These are phyloP conservation scores for Caenorhabditis remanei DNA, from an alignment of 1,140 invertebrate genomes.

Conservation along the genomic window DNA sequence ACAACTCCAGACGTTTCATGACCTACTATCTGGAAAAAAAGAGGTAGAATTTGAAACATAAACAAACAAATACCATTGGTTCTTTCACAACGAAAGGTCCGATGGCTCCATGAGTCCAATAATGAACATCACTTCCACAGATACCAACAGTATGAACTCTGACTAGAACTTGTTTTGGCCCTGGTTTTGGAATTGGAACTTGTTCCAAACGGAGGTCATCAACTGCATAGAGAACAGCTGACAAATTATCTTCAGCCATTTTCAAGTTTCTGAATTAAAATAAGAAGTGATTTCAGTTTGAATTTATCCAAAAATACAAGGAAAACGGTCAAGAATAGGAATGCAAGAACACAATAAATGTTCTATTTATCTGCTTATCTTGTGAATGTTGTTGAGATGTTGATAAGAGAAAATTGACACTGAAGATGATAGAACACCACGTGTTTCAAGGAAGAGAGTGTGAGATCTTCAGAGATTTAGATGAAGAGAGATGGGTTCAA, in stretches of 20 bases:
- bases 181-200: constrained; percentile 57
- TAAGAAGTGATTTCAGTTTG: neutral
- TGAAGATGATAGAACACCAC: constrained; percentile 9
- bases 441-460: neutral
- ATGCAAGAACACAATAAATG: neutral
- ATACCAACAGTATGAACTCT: constrained; percentile 91
- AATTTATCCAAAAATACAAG: neutral
- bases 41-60: too few relatives aligned
- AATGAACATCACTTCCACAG: constrained; percentile 95
- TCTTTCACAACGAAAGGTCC: constrained; percentile 86
- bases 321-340: neutral
- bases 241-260: constrained; percentile 62
- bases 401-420: neutral
- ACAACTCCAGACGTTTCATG: constrained; percentile 89
- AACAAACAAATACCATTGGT: constrained; percentile 82
- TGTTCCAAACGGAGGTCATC: constrained; percentile 64
- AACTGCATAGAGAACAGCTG: constrained; percentile 57
- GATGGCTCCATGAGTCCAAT: constrained; percentile 86
- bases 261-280: neutral
- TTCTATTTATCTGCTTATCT: constrained; percentile 20
- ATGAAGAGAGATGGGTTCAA: neutral
- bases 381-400: neutral
- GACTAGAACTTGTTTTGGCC: constrained; percentile 39
- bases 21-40: constrained; percentile 82
- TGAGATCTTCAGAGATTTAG: neutral